Percentiles rank a stretch among this genome's conserved stretches.
phyloP scores from a whole-genome alignment of 2,113 vertebrate species.

The Platichthys flesus region DNA sequence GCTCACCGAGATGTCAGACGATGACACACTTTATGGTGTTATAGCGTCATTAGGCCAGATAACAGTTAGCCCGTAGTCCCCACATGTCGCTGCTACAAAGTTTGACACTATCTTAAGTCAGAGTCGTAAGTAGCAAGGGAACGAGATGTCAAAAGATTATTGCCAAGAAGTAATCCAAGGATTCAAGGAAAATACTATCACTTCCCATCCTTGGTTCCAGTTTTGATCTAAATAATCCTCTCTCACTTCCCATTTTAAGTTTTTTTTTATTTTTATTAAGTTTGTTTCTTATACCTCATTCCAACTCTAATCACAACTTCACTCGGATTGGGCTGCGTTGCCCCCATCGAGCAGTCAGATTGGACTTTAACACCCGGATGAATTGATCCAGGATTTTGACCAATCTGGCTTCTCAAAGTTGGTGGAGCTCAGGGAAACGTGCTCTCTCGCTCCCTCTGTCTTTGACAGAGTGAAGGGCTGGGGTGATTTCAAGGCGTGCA shows the following conservation, averaged over 20 bases:
- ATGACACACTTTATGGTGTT: conserved; percentile 35
- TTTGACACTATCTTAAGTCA: conserved; percentile 60
- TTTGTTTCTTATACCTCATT: conserved; percentile 39
- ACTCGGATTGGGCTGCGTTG: conserved; percentile 31
- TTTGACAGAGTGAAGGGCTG: conserved; percentile 28
- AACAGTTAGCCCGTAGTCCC: conserved; percentile 43
- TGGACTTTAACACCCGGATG: conserved; percentile 40
- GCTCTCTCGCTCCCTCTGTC: not conserved
- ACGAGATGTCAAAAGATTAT: conserved; percentile 71
- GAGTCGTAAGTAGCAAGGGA: conserved; percentile 58
- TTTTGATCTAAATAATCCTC: conserved; percentile 70
- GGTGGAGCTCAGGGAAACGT: conserved; percentile 11
- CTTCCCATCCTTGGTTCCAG: conserved; percentile 60
- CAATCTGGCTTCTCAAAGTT: conserved; percentile 25
- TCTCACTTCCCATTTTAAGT: conserved; percentile 25
- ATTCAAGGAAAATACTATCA: conserved; percentile 66
- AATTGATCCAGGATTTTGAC: conserved; percentile 60
- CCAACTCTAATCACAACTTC: conserved; percentile 67
- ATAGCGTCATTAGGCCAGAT: conserved; percentile 48
- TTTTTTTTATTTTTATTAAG: conserved; percentile 15
- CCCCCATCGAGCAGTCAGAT: conserved; percentile 52
- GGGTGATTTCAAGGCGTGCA: not conserved
- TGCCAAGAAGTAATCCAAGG: conserved; percentile 64
- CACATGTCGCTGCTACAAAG: conserved; percentile 24
- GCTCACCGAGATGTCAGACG: conserved; percentile 29